Evolutionary conservation across 1,140 invertebrate species (phyloP).

Genomic region (Trichomalopsis sarcophagae): DNA sequence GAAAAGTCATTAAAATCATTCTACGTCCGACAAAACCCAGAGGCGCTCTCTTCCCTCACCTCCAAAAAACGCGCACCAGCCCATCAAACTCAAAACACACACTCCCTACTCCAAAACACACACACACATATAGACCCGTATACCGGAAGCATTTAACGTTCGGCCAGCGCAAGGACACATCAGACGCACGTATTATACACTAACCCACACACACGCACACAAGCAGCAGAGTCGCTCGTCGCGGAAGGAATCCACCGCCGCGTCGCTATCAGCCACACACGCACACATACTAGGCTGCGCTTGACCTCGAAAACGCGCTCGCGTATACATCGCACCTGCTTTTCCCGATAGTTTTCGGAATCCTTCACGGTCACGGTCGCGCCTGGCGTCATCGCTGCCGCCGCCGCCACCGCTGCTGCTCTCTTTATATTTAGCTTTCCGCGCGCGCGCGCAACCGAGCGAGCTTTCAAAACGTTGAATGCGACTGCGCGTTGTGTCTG

Average conservation of each 20-base stretch:
- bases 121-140: not conserved
- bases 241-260: not conserved
- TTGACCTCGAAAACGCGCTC: constrained; percentile 22
- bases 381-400: constrained; percentile 58
- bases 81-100: not conserved
- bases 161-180: constrained; percentile 38
- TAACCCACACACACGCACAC: not conserved
- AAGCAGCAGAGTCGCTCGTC: not conserved
- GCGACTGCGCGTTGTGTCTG: not conserved
- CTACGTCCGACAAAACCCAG: no score
- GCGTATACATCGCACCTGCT: constrained; percentile 52
- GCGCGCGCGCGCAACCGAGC: not conserved
- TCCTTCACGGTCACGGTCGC: constrained; percentile 69
- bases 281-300: not conserved
- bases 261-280: not conserved
- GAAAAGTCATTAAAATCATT: no score
- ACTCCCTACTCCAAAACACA: not conserved
- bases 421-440: constrained; percentile 55
- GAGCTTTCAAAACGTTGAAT: constrained; percentile 5
- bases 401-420: constrained; percentile 48
- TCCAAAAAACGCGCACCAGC: not conserved
- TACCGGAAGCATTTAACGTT: constrained; percentile 34
- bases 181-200: not conserved
- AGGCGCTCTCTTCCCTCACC: not conserved
- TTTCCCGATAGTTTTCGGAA: constrained; percentile 66